These are phyloP conservation scores for Hippocampus zosterae DNA, from an alignment of 2,113 vertebrate species.

Conservation along the genomic window DNA sequence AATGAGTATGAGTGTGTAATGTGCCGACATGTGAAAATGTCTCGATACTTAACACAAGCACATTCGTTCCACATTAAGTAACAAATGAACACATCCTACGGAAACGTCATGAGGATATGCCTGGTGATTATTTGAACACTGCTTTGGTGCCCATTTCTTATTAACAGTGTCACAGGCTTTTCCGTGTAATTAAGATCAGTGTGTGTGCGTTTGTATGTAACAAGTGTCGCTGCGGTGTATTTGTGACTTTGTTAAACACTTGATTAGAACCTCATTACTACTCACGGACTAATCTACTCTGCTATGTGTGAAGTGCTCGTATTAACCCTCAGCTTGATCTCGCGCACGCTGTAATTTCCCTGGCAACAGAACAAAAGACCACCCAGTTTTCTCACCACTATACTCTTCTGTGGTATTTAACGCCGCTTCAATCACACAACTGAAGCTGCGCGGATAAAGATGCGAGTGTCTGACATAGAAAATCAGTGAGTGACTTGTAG, in stretches of 20 bases:
- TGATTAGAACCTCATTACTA: slow-evolving; percentile 47
- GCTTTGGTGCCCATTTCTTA: slow-evolving; percentile 59
- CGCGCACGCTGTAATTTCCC: slow-evolving; percentile 78
- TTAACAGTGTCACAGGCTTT: slow-evolving; percentile 64
- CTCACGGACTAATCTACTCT: slow-evolving; percentile 39
- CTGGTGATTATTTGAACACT: slow-evolving; percentile 73
- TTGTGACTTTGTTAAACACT: slow-evolving; percentile 37
- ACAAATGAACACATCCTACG: slow-evolving; percentile 33
- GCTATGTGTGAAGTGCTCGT: slow-evolving; percentile 62
- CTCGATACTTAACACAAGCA: background rate
- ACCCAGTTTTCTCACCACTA: slow-evolving; percentile 46
- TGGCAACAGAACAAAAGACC: slow-evolving; percentile 78
- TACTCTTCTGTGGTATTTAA: slow-evolving; percentile 14
- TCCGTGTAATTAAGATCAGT: slow-evolving; percentile 31
- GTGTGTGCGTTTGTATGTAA: slow-evolving; percentile 31
- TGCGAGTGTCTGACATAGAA: background rate
- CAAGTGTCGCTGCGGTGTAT: slow-evolving; percentile 62
- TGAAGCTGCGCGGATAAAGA: background rate
- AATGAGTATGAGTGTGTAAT: background rate
- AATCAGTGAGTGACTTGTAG: background rate
- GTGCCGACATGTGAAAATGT: slow-evolving; percentile 2
- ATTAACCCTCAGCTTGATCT: slow-evolving; percentile 84
- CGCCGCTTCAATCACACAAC: slow-evolving; percentile 15
- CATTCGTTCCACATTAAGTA: slow-evolving; percentile 20
- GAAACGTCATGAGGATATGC: slow-evolving; percentile 57